These are phyloP conservation scores for Pseudonaja textilis DNA, from an alignment of 2,113 vertebrate species.

Conservation along the genomic window DNA sequence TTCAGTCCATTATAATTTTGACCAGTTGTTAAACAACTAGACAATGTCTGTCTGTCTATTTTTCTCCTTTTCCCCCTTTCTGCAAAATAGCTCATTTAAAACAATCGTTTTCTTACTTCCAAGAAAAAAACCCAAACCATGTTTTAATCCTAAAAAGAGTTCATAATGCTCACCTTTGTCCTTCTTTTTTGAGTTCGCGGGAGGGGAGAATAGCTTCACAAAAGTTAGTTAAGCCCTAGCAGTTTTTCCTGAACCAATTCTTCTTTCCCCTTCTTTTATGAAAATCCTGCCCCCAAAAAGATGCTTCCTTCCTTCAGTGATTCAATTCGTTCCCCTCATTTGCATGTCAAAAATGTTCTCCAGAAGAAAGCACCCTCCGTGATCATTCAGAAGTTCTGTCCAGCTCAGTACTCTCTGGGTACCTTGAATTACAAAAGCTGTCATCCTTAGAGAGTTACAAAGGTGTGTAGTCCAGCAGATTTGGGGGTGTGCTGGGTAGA, in stretches of 20 bases:
- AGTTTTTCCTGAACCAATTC: neutral
- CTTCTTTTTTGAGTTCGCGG: neutral
- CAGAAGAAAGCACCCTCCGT: neutral
- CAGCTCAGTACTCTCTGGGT: neutral
- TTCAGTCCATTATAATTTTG: neutral
- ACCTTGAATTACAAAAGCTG: neutral
- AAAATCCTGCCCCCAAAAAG: neutral
- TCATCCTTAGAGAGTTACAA: neutral
- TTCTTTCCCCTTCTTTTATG: neutral
- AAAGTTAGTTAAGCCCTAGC: neutral
- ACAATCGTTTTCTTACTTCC: neutral
- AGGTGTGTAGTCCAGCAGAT: neutral
- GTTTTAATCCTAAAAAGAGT: neutral
- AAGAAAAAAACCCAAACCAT: neutral
- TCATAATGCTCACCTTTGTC: neutral
- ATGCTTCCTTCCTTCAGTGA: neutral
- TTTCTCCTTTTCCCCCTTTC: neutral
- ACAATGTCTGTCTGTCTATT: neutral
- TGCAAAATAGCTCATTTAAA: neutral
- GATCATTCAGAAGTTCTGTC: neutral
- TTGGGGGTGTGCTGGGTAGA: neutral
- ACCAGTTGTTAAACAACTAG: neutral
- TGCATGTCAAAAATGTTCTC: neutral
- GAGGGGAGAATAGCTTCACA: neutral
- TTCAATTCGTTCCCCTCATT: neutral